Conservation (phyloP, 2,888 invertebrate species). For the Caenorhabditis uteleia region DNA sequence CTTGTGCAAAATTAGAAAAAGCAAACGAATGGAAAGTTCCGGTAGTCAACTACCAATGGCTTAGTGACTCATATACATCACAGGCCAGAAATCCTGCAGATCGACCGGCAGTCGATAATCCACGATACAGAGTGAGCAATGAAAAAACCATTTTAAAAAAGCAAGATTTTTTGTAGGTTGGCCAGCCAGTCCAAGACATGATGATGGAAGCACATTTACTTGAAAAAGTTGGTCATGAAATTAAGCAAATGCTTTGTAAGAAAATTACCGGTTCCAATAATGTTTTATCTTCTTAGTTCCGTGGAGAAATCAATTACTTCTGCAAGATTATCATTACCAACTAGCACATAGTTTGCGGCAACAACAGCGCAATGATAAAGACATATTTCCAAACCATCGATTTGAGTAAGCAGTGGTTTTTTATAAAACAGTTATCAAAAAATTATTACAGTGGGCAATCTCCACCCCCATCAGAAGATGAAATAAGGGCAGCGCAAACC, state of each 20-base stretch:
- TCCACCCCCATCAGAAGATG: conserved; percentile 59
- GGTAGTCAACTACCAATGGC: conserved; percentile 78
- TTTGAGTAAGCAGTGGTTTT: conserved; percentile 40
- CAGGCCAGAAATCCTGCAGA: conserved; percentile 14
- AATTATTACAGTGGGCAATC: conserved; percentile 7
- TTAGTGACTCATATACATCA: conserved; percentile 53
- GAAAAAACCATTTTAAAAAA: too few relatives aligned
- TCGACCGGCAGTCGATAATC: conserved; percentile 18
- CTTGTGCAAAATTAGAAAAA: conserved; percentile 80
- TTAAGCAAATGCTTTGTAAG: not conserved
- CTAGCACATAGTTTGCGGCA: conserved; percentile 32
- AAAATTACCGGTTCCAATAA: not conserved
- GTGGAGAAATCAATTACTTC: conserved; percentile 51
- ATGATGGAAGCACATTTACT: too few relatives aligned
- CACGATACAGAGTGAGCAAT: too few relatives aligned
- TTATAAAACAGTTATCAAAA: not conserved
- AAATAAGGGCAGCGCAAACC: conserved; percentile 24
- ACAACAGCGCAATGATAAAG: too few relatives aligned
- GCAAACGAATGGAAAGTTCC: conserved; percentile 91
- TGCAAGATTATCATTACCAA: conserved; percentile 40
- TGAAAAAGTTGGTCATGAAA: too few relatives aligned
- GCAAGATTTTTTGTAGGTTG: conserved; percentile 7
- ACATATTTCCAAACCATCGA: conserved; percentile 55
- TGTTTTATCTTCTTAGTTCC: conserved; percentile 38
- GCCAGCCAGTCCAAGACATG: conserved; percentile 8